Evolutionary conservation across 1,140 invertebrate genomes (phyloP).

Genomic region (Leptonema lineaticorne): DNA sequence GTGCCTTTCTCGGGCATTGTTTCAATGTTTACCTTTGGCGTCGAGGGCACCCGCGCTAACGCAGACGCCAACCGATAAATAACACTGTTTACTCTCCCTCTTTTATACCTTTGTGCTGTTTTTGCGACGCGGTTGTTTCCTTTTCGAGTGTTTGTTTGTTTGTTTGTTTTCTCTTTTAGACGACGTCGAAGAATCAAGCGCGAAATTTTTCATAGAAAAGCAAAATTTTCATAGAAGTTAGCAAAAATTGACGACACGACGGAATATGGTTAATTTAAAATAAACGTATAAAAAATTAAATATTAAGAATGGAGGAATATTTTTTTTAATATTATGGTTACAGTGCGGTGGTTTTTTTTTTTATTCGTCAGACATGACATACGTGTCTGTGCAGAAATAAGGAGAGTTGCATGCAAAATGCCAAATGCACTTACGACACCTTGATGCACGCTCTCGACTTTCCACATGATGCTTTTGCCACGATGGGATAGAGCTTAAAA

Average conservation of each 20-base stretch:
- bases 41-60: slow-evolving; percentile 18
- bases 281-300: too few relatives aligned
- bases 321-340: too few relatives aligned
- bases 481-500: neutral
- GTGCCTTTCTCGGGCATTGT: slow-evolving; percentile 22
- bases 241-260: neutral
- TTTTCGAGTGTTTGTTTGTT: neutral
- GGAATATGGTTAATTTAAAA: too few relatives aligned
- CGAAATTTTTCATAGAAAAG: too few relatives aligned
- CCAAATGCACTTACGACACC: slow-evolving; percentile 12
- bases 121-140: neutral
- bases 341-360: too few relatives aligned
- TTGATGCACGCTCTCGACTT: slow-evolving; percentile 6
- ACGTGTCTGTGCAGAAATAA: neutral
- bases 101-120: neutral
- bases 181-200: neutral
- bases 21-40: slow-evolving; percentile 11
- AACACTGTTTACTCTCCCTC: slow-evolving; percentile 30
- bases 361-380: slow-evolving; percentile 14
- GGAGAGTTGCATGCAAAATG: neutral
- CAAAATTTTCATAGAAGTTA: too few relatives aligned
- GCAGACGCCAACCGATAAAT: slow-evolving; percentile 31
- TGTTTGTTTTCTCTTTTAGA: neutral
- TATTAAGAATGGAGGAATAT: too few relatives aligned
- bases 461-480: neutral